A percentile compares a stretch with the other conserved stretches of the same genome.
Evolutionary conservation across 2,888 invertebrate species (phyloP).

Genomic region (Pasiphila rectangulata): DNA sequence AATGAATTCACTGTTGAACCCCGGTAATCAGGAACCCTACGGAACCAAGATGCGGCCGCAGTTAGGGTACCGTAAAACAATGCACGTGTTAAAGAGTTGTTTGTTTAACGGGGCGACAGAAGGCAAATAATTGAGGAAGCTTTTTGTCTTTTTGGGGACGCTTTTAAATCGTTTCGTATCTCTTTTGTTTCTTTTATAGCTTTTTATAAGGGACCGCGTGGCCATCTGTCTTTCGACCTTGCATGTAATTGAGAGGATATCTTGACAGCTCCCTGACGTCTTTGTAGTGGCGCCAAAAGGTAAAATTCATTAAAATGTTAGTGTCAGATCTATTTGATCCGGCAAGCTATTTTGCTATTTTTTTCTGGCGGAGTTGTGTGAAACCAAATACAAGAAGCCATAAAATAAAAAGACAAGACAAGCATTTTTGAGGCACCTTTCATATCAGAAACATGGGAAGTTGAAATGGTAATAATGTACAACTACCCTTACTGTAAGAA

Average conservation of each 20-base stretch:
- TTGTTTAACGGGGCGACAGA: constrained; percentile 64
- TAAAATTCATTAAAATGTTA: constrained; percentile 21
- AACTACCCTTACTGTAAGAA: too few relatives aligned
- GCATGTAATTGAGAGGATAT: constrained; percentile 21
- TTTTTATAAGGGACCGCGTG: constrained; percentile 27
- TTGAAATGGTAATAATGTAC: too few relatives aligned
- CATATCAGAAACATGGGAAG: not conserved
- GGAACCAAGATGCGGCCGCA: constrained; percentile 46
- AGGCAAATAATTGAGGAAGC: constrained; percentile 67
- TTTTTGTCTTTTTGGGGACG: constrained; percentile 47
- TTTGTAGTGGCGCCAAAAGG: constrained; percentile 10
- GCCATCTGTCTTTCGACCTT: constrained; percentile 24
- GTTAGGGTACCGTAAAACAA: constrained; percentile 69
- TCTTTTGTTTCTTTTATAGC: constrained; percentile 31
- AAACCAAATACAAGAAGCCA: not conserved
- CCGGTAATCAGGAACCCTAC: constrained; percentile 58
- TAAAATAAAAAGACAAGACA: not conserved
- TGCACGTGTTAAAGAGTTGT: constrained; percentile 65
- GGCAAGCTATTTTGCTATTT: constrained; percentile 16
- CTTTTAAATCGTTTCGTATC: constrained; percentile 46
- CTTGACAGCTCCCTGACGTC: constrained; percentile 17
- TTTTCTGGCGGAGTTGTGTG: too few relatives aligned
- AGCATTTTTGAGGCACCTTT: not conserved
- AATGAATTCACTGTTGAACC: constrained; percentile 70
- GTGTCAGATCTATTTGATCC: constrained; percentile 9